phyloP scores from a whole-genome alignment of 2,797 vertebrate genomes.

The Gymnoscopelus microlampas region DNA sequence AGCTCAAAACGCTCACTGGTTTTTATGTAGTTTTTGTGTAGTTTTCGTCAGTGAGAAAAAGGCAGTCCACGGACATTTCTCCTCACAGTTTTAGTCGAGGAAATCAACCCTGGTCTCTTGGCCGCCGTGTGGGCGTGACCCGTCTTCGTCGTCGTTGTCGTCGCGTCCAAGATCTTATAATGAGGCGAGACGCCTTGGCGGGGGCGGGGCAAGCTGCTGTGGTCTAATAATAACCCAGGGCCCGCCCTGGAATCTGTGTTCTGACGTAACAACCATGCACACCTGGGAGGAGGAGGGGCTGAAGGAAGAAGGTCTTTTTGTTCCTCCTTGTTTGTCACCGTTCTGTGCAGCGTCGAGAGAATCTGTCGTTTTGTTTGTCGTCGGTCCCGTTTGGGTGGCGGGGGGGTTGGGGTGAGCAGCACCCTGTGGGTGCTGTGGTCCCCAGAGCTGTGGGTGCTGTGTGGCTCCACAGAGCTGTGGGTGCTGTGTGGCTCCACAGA shows the following conservation, averaged over 20 bases:
- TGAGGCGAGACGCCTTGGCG: conserved; percentile 59
- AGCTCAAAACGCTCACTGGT: too few relatives aligned
- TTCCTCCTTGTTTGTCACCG: conserved; percentile 6
- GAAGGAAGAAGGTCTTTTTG: neutral
- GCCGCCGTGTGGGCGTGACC: too few relatives aligned
- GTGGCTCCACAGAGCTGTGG: conserved; percentile 20
- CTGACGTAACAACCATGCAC: neutral
- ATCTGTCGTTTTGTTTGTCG: too few relatives aligned
- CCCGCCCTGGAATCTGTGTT: too few relatives aligned
- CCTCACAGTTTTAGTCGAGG: too few relatives aligned
- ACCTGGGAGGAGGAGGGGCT: neutral
- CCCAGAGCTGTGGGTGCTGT: conserved; percentile 13
- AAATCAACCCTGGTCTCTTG: too few relatives aligned
- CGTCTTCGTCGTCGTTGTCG: too few relatives aligned
- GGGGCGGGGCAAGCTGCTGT: conserved; percentile 41
- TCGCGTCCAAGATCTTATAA: conserved; percentile 66
- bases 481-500: conserved; percentile 29
- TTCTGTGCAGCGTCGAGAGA: conserved; percentile 6
- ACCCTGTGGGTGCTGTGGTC: neutral
- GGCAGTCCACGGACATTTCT: too few relatives aligned
- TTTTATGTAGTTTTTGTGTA: too few relatives aligned
- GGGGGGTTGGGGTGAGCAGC: neutral
- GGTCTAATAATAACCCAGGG: too few relatives aligned
- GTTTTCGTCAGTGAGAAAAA: too few relatives aligned
- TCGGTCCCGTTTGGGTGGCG: neutral